Conservation (phyloP, 2,888 invertebrate species). For the Sialis fuliginosa region DNA sequence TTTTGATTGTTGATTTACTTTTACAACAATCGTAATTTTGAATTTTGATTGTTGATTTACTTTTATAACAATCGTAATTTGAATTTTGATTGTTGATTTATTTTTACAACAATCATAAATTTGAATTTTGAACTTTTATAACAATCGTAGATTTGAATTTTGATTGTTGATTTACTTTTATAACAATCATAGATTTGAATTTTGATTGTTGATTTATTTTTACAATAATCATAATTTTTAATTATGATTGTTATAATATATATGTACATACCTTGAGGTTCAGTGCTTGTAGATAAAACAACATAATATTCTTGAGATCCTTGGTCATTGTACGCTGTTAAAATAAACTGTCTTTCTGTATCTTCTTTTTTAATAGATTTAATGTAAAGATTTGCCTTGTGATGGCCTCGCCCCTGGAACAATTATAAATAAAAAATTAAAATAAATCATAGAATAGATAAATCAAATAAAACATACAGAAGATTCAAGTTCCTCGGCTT, state of each 20-base stretch:
- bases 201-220: too few relatives aligned
- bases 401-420: constrained; percentile 43
- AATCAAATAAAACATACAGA: constrained; percentile 21
- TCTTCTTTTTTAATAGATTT: constrained; percentile 53
- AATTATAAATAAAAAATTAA: background rate
- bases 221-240: too few relatives aligned
- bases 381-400: constrained; percentile 48
- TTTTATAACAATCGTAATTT: too few relatives aligned
- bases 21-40: too few relatives aligned
- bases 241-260: background rate
- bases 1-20: too few relatives aligned
- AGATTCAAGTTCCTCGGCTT: constrained; percentile 27
- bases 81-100: too few relatives aligned
- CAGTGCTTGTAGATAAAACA: constrained; percentile 46
- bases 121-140: too few relatives aligned
- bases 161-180: too few relatives aligned
- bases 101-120: too few relatives aligned
- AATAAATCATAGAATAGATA: background rate
- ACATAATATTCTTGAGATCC: constrained; percentile 46
- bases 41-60: too few relatives aligned
- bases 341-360: constrained; percentile 49
- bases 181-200: too few relatives aligned
- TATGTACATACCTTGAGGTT: constrained; percentile 31
- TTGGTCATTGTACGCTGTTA: constrained; percentile 49
- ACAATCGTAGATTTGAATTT: too few relatives aligned